Evolutionary conservation across 2,888 invertebrate species (phyloP).

Genomic region (Altica lythri): DNA sequence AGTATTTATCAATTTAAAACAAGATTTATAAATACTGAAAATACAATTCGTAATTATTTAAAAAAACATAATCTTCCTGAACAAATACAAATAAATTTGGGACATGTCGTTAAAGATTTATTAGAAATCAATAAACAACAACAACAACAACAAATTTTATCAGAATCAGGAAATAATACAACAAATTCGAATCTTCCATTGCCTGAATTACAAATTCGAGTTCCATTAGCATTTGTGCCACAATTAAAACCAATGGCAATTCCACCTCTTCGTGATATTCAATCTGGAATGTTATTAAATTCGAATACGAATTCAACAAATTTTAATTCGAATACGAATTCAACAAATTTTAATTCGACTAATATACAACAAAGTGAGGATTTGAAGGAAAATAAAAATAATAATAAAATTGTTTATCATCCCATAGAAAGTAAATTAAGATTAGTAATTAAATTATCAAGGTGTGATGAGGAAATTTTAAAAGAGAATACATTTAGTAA

Average conservation of each 20-base stretch:
- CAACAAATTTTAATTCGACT: too few relatives aligned
- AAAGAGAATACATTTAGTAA: too few relatives aligned
- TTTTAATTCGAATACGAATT: too few relatives aligned
- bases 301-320: too few relatives aligned
- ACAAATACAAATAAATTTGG: constrained; percentile 42
- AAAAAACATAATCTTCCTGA: constrained; percentile 41
- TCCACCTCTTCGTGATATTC: too few relatives aligned
- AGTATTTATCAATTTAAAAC: constrained; percentile 47
- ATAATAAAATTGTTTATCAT: constrained; percentile 7
- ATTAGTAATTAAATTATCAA: constrained; percentile 25
- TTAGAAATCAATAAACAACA: constrained; percentile 23
- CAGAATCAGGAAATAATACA: constrained; percentile 7
- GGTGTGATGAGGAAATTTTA: constrained; percentile 18
- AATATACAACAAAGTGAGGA: too few relatives aligned
- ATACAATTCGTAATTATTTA: constrained; percentile 41
- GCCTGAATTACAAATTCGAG: too few relatives aligned
- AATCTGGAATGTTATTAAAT: too few relatives aligned
- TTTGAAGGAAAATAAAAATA: background rate
- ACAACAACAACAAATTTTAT: constrained; percentile 19
- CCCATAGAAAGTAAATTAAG: constrained; percentile 25
- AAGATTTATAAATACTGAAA: constrained; percentile 45
- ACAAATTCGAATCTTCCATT: too few relatives aligned
- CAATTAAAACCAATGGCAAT: background rate
- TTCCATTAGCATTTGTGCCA: background rate
- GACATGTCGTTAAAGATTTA: constrained; percentile 40